A percentile compares a stretch with the other conserved stretches of the same genome.
These are phyloP conservation scores for Oxygymnocypris stewartii DNA, from an alignment of 2,113 vertebrate genomes.

Conservation along the genomic window DNA sequence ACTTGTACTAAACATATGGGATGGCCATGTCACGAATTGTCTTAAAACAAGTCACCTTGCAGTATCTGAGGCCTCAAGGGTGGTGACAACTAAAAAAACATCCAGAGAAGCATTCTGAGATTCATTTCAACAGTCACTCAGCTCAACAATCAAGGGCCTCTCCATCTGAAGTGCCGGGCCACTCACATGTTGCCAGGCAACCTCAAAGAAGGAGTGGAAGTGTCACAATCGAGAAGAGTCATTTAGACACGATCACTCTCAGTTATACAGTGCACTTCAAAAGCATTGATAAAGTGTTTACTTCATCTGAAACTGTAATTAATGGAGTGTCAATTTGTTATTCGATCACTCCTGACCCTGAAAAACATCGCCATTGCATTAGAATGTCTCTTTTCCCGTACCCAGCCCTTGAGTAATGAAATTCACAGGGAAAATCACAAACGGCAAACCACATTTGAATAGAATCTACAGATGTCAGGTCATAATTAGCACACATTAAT, in stretches of 20 bases:
- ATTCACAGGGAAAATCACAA: neutral
- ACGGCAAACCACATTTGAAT: conserved; percentile 19
- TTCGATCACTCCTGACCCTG: conserved; percentile 9
- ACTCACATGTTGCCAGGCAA: conserved; percentile 63
- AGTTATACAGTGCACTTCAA: conserved; percentile 51
- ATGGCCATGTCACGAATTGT: conserved; percentile 32
- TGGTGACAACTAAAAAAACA: conserved; percentile 28
- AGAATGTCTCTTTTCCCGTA: neutral
- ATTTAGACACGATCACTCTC: conserved; percentile 50
- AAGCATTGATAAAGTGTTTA: conserved; percentile 43
- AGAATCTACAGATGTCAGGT: conserved; percentile 20
- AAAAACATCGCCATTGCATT: conserved; percentile 13
- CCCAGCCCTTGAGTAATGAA: neutral
- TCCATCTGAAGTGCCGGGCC: conserved; percentile 64
- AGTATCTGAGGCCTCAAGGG: neutral
- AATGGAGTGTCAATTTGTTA: conserved; percentile 41
- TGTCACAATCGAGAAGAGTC: conserved; percentile 56
- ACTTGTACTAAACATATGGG: neutral
- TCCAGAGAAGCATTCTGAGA: conserved; percentile 15
- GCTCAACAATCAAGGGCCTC: conserved; percentile 67
- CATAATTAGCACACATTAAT: conserved; percentile 20
- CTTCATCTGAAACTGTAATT: conserved; percentile 25
- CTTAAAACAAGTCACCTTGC: conserved; percentile 46
- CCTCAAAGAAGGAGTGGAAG: conserved; percentile 56
- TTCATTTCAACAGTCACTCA: conserved; percentile 64